phyloP scores from a whole-genome alignment of 2,113 vertebrate species.

The Acanthochromis polyacanthus region DNA sequence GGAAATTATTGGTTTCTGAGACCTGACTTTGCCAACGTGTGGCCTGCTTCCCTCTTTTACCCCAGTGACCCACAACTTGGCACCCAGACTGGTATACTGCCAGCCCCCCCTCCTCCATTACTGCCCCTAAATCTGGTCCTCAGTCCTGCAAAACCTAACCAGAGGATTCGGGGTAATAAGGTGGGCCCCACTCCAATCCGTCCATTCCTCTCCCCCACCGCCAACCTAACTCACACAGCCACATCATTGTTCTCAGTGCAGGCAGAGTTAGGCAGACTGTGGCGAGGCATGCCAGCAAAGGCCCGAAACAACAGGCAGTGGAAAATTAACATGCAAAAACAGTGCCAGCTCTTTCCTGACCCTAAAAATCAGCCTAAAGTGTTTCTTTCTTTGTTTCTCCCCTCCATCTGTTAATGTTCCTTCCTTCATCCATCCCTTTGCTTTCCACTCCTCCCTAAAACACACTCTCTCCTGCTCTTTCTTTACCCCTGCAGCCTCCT shows the following conservation, averaged over 20 bases:
- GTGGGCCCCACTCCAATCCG: conserved; percentile 65
- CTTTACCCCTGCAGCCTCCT: conserved; percentile 84
- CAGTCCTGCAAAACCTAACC: conserved; percentile 53
- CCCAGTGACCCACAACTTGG: conserved; percentile 59
- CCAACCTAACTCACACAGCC: conserved; percentile 75
- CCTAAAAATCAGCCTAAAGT: conserved; percentile 44
- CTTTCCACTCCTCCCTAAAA: conserved; percentile 18
- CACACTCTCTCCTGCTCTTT: conserved; percentile 19
- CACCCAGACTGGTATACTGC: conserved; percentile 35
- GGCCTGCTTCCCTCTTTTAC: conserved; percentile 55
- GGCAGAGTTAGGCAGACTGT: conserved; percentile 71
- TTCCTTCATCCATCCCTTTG: conserved; percentile 11
- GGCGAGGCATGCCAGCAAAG: conserved; percentile 76
- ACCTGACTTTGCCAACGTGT: conserved; percentile 49
- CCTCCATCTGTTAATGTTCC: conserved; percentile 30
- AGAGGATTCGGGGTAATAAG: conserved; percentile 65
- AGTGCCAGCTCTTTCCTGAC: conserved; percentile 62
- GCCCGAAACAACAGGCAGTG: conserved; percentile 69
- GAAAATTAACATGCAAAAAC: conserved; percentile 79
- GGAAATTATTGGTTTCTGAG: conserved; percentile 69
- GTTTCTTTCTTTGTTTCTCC: conserved; percentile 41
- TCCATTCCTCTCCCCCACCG: conserved; percentile 64
- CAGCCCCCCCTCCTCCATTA: not conserved
- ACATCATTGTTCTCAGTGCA: conserved; percentile 80
- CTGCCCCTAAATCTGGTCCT: conserved; percentile 44